Evolutionary conservation across 30 jellyfish, hydroid and myxozoan species (phyloP).

Genomic region (Phacellophora camtschatica): DNA sequence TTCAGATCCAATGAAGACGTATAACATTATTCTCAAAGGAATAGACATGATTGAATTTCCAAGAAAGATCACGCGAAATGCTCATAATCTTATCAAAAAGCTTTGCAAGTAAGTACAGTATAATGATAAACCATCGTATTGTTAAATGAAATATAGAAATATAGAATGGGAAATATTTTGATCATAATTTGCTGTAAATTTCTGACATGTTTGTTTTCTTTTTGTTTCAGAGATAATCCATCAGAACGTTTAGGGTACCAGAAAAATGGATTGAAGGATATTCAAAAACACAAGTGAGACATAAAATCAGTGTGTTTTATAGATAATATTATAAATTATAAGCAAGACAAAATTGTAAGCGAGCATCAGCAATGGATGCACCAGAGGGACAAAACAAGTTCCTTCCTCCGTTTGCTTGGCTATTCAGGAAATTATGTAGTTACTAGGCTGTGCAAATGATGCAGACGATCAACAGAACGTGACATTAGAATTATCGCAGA

Average conservation of each 20-base stretch:
- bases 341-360: too few species aligned
- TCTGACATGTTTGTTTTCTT: not conserved
- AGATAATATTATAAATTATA: too few species aligned
- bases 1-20: constrained; percentile 99
- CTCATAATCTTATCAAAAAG: constrained; percentile 93
- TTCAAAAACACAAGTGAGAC: constrained; percentile 98
- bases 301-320: too few species aligned
- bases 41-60: constrained; percentile 98
- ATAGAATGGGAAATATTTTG: not conserved
- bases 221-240: constrained; percentile 84
- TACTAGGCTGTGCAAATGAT: too few species aligned
- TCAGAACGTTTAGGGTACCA: constrained; percentile 97
- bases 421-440: too few species aligned
- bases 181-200: not conserved
- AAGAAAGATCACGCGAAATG: constrained; percentile 90
- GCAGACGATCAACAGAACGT: too few species aligned
- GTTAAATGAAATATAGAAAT: not conserved
- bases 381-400: too few species aligned
- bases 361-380: too few species aligned
- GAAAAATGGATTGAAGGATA: constrained; percentile 89
- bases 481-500: too few species aligned
- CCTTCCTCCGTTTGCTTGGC: too few species aligned
- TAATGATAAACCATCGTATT: too few species aligned
- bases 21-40: constrained; percentile 92
- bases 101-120: constrained; percentile 97